Conservation (phyloP, 2,797 vertebrate species). For the Oreortyx pictus region DNA sequence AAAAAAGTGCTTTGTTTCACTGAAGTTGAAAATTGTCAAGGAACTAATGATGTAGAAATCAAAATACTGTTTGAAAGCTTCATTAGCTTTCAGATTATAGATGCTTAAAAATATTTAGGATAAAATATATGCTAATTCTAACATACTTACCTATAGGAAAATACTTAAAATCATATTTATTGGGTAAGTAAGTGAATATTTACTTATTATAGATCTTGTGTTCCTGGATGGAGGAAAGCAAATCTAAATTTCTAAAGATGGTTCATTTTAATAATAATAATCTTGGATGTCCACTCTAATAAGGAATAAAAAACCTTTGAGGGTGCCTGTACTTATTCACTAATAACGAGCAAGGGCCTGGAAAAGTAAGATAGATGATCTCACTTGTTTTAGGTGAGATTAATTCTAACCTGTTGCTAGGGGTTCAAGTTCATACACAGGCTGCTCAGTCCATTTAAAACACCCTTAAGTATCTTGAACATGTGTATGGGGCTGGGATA, state of each 20-base stretch:
- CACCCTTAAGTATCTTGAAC: neutral
- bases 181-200: neutral
- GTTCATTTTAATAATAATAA: neutral
- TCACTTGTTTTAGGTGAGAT: neutral
- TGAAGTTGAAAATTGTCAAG: constrained; percentile 24
- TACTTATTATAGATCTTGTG: neutral
- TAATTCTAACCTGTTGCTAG: neutral
- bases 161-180: neutral
- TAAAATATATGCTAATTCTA: neutral
- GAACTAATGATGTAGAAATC: neutral
- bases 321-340: neutral
- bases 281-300: neutral
- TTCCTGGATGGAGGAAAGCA: neutral
- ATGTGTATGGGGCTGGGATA: neutral
- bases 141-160: neutral
- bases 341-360: neutral
- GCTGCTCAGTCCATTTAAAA: neutral
- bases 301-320: neutral
- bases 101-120: neutral
- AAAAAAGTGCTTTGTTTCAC: neutral
- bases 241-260: neutral
- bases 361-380: neutral
- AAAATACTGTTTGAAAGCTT: neutral
- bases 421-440: neutral
- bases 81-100: neutral